Conservation (phyloP, 1,140 invertebrate genomes). For the Riptortus pedestris region DNA sequence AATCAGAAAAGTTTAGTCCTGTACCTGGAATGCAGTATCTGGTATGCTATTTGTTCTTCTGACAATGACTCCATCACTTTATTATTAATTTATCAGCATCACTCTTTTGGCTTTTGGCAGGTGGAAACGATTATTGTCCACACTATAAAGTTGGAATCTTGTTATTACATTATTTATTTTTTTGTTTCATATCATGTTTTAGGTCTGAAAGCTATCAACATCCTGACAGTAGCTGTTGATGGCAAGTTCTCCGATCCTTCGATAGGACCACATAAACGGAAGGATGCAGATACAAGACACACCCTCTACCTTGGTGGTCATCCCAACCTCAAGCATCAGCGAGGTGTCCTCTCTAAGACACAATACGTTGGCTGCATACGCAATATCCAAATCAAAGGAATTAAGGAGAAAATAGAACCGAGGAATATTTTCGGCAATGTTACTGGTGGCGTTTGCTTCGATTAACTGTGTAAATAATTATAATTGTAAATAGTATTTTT, state of each 20-base stretch:
- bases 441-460: slow-evolving; percentile 56
- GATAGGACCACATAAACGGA: slow-evolving; percentile 48
- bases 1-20: no score
- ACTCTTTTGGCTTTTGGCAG: no score
- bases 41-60: no score
- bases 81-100: no score
- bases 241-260: slow-evolving; percentile 53
- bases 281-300: slow-evolving; percentile 66
- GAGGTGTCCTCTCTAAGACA: slow-evolving; percentile 47
- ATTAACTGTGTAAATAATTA: not conserved
- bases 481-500: not conserved
- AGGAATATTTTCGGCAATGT: slow-evolving; percentile 53
- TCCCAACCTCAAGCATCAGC: slow-evolving; percentile 41
- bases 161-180: not conserved
- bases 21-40: no score
- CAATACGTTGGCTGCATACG: slow-evolving; percentile 76
- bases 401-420: slow-evolving; percentile 46
- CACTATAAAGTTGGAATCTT: no score
- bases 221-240: slow-evolving; percentile 71
- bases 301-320: slow-evolving; percentile 85
- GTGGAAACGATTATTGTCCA: no score
- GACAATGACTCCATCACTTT: no score
- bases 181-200: slow-evolving; percentile 2
- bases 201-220: slow-evolving; percentile 54
- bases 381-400: slow-evolving; percentile 55